These are phyloP conservation scores for Patiria miniata DNA, from an alignment of 35 echinoderm and acorn worm genomes.

Conservation along the genomic window DNA sequence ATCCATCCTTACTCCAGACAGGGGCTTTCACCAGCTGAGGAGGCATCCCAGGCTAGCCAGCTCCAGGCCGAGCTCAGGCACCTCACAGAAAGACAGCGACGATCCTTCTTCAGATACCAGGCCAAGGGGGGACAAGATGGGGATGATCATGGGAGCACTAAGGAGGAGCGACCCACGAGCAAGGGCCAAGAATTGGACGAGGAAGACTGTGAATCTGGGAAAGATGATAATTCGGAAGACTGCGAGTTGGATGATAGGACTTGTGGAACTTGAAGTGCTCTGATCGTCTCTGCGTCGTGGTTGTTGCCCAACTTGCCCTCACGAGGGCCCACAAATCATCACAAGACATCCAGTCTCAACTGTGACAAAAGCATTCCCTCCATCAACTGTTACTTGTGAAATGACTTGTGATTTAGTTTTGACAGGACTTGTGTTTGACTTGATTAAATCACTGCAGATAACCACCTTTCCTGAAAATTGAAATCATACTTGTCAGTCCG, in stretches of 20 bases:
- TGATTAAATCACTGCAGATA: no score
- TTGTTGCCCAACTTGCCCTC: no score
- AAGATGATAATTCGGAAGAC: conserved; percentile 29
- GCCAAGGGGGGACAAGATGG: conserved; percentile 28
- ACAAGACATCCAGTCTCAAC: no score
- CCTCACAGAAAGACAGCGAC: conserved; percentile 64
- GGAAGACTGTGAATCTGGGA: conserved; percentile 18
- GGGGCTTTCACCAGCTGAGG: conserved; percentile 27
- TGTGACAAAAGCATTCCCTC: no score
- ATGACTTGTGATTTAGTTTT: no score
- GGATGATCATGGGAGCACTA: neutral
- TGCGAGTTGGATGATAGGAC: neutral
- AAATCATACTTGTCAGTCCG: no score
- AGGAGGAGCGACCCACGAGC: neutral
- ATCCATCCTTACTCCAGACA: conserved; percentile 23
- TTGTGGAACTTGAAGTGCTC: neutral
- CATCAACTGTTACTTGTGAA: no score
- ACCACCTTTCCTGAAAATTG: no score
- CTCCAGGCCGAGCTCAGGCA: conserved; percentile 48
- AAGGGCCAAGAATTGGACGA: conserved; percentile 38
- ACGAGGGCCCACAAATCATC: no score
- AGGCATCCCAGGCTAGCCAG: conserved; percentile 45
- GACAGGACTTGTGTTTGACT: no score
- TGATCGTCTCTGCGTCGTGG: no score
- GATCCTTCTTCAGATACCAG: conserved; percentile 53